Base-by-base conservation (phyloP, 2,888 invertebrate genomes). In the Synergus umbraculus region DNA sequence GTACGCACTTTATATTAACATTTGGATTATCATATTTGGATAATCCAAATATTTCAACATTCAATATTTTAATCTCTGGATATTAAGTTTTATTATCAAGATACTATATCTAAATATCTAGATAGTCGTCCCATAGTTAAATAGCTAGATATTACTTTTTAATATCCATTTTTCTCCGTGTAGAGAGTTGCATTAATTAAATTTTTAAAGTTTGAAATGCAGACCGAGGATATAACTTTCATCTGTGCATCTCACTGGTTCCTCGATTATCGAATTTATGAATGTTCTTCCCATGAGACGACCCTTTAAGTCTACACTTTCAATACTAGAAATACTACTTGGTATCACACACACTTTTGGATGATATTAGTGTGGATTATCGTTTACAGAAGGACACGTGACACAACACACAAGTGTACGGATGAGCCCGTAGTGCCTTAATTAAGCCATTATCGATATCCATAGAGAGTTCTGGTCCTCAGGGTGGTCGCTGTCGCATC, bases 401-500 rank as follows among this genome's bases (percentile, higher is more conserved):
- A 44, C 67, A 67, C 46, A 67, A 67, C 67, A 67, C 43, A 41
- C 66, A 41, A 18, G 43, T 66, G 22, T 29, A 67, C n/a, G 22
- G 18, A 22, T 60, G 60, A 69, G 22, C 60, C 60, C 69, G 69
- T 64, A 69, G 60, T 73, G 60, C 78, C 63, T 78, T 63, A 78
- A 78, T 78, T 69, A 78, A 73, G 49, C 66, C 78, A 73, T 78
- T 78, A 78, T 78, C 78, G 78, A 73, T 73, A 78, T 73, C 18
- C 58, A 64, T 58, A 64, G 66, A 66, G 49, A 69, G 49, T 63
- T 64, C 73, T 58, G 64, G 60, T 64, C 78, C 78, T 64, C 10
- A 64, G 78, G 73, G 73, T 46, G 73, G 78, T 78, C 73, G 63
- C 46, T 64, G 69, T 63, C 63, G 64, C 78, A 69, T 78, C 73